Base-by-base conservation (phyloP, 1,140 invertebrate genomes). In the Mamestra configurata region DNA sequence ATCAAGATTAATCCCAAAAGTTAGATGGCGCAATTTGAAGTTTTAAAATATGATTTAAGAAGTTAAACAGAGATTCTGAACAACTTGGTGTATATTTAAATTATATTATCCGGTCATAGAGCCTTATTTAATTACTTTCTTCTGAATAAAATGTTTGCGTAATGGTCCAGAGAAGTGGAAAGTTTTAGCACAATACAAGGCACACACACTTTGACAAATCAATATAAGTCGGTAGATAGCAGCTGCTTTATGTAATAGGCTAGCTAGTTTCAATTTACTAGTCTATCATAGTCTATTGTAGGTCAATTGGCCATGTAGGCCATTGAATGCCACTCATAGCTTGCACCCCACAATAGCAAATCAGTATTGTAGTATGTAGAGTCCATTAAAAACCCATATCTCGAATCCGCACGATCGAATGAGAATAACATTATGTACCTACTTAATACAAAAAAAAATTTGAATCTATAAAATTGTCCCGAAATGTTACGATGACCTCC, bases 31-130 rank as follows among this genome's bases (percentile, higher is more conserved):
- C 68, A 70, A 20, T 71, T 71, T 71, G 24, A 71, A 71, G 46
- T 51, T 70, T 49, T 71, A 71, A 71, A 71, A 51, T 53, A 71
- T 35, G 27, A 70, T 71, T 71, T 71, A 71, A 71, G 46, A 71
- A 71, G 68, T 71, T 53, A 53, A 53, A 71, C 68, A 31, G 37
- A 51, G 43, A 53, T 31, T 71, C 37, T 71, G 15, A 66, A 40
- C 35, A 40, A 66, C 35, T 40, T 66, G 61, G 61, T 64, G 35
- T 66, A 66, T 66, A 66, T 66, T 66, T 66, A 66, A 66, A 66
- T 66, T 66, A 66, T 66, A 40, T 66, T 40, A 66, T 66, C 61
- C 61, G 61, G 31, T 66, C 61, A 66, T 22, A 40, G 35, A 66
- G 61, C 35, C 61, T 40, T 66, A 66, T 66, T 66, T 40, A 66